phyloP scores from a whole-genome alignment of 2,113 vertebrate species.

The Rhipidura dahli region DNA sequence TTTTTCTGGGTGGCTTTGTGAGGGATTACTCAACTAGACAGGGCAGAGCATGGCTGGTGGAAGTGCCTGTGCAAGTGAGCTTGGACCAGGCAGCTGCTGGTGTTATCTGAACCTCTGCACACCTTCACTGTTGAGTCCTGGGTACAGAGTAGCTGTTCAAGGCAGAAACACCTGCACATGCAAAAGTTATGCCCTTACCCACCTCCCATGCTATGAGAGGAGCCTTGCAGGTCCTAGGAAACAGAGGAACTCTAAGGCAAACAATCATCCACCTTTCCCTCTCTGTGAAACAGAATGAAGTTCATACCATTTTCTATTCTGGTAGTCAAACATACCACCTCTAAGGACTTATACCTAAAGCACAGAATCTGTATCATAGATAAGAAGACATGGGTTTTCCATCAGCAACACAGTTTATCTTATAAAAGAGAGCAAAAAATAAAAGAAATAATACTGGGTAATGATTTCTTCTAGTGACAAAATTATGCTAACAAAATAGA shows the following conservation, averaged over 20 bases:
- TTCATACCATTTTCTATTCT: background rate
- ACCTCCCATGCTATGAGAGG: background rate
- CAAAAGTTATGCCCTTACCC: background rate
- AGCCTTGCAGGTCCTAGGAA: background rate
- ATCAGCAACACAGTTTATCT: background rate
- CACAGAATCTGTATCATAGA: background rate
- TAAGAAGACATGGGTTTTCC: background rate
- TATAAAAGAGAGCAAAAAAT: background rate
- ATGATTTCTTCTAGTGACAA: background rate
- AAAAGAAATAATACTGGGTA: background rate
- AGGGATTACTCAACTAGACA: background rate
- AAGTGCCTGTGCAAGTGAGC: no score
- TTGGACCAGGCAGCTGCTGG: background rate
- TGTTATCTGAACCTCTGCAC: background rate
- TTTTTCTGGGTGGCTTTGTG: background rate
- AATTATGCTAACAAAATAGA: background rate
- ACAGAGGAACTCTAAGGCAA: background rate
- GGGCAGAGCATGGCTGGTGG: background rate
- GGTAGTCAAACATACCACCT: background rate
- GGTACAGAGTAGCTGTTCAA: rapidly evolving
- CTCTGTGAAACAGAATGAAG: background rate
- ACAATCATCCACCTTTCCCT: background rate
- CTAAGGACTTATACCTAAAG: background rate
- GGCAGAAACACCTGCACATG: background rate
- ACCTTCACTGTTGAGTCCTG: background rate